Evolutionary conservation across 2,797 vertebrate genomes (phyloP).

Genomic region (Bovichtus variegatus): DNA sequence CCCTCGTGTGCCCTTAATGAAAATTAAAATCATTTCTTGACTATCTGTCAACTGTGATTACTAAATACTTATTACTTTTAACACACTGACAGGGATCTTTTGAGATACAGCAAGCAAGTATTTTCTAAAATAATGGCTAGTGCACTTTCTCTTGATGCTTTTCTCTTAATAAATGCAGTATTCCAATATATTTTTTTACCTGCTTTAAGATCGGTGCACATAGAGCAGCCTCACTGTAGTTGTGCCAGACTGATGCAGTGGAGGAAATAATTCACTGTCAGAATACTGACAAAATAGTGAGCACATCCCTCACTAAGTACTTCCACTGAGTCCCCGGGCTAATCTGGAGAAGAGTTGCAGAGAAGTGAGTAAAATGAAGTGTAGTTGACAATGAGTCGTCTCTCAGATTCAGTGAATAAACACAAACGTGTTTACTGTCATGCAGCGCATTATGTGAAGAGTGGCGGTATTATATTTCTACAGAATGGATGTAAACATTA

Average conservation of each 20-base stretch:
- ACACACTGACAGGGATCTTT: conserved; percentile 4
- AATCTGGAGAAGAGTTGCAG: conserved; percentile 47
- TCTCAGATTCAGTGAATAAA: conserved; percentile 43
- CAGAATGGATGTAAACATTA: not conserved
- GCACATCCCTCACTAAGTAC: conserved; percentile 38
- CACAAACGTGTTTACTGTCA: conserved; percentile 21
- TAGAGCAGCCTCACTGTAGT: conserved; percentile 29
- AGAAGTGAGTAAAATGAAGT: conserved; percentile 31
- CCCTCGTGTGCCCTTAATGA: conserved; percentile 68
- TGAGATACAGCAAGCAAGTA: not conserved
- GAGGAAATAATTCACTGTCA: conserved; percentile 56
- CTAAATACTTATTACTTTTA: conserved; percentile 50
- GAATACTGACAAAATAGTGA: conserved; percentile 41
- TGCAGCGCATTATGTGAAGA: conserved; percentile 16
- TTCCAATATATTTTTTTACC: not conserved
- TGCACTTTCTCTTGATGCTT: conserved; percentile 8
- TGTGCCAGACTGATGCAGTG: conserved; percentile 37
- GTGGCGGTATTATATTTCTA: not conserved
- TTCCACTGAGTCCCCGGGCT: conserved; percentile 44
- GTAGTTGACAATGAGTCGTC: conserved; percentile 33
- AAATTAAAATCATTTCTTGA: conserved; percentile 62
- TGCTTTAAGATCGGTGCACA: conserved; percentile 23
- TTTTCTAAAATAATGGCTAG: not conserved
- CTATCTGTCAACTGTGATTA: conserved; percentile 65
- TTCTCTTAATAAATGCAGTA: not conserved